Evolutionary conservation across 2,888 invertebrate species (phyloP), one percentile per base, ranked within the genome.

Genomic region (Eristalis arbustorum): DNA sequence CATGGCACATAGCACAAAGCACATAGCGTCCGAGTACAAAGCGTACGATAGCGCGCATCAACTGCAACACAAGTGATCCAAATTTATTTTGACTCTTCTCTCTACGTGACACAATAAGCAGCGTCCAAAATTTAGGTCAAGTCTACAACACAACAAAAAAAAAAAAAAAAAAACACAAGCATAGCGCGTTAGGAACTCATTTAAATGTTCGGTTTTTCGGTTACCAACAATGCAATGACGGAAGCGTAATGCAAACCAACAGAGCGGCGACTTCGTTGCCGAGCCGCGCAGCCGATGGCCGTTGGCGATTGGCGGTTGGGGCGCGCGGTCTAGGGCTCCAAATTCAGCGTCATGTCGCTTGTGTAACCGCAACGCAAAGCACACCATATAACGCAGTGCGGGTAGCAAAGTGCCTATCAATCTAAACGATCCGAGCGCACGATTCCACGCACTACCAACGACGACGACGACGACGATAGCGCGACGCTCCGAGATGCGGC

Each of bases 151-250:
- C 28, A 40, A n/a, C 34, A 34, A 61, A 61, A 61, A 71, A 74
- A 25, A n/a, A n/a, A 49, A 34, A 61, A 61, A 61, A 71, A 74
- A 25, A n/a, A 49, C 23, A 61, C 42, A 61, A 71, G 69, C 74
- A 66, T 56, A 71, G 75, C 56, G 82, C 71, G 64, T 82, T 82
- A 31, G 71, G 69, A 78, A 74, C 74, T 66, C 28, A 84, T 71
- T 62, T 79, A 64, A 73, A 78, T 75, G 18, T 61, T 67, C 49
- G 49, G 37, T 37, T 13, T 37, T 37, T 37, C 37, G 40, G 59
- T 61, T 77, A 68, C 56, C 23, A 73, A 67, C 62, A 80, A 73
- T 69, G 82, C 82, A 85, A 77, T 78, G 74, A 71, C 66, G 71
- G 72, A 76, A 82, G 67, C 67, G 76, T 61, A 82, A 56, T 76